Conservation (phyloP, 2,113 vertebrate genomes). For the Hemibagrus wyckioides region DNA sequence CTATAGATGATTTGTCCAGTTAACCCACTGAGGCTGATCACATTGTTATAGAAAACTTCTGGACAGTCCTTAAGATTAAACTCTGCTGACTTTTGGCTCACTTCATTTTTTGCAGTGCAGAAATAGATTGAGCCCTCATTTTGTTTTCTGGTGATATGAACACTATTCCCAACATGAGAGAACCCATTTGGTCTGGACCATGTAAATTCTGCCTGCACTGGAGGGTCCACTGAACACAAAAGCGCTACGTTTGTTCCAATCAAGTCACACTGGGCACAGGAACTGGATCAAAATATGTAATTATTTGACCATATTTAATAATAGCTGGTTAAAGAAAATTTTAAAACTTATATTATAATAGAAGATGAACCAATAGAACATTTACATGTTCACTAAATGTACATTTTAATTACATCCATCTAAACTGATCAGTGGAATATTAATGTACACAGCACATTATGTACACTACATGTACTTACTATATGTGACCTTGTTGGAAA, state of each 20-base stretch:
- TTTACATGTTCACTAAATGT: too few species aligned
- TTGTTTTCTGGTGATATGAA: neutral
- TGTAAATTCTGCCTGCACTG: neutral
- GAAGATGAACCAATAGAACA: neutral
- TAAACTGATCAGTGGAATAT: too few species aligned
- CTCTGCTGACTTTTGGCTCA: neutral
- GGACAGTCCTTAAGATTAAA: neutral
- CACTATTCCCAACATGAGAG: neutral
- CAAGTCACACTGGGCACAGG: neutral
- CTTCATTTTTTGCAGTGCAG: conserved; percentile 27
- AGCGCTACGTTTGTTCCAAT: too few species aligned
- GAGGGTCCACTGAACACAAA: neutral
- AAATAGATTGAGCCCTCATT: neutral
- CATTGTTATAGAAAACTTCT: too few species aligned
- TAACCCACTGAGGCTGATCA: too few species aligned
- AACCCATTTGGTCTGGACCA: neutral
- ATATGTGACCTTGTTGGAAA: too few species aligned
- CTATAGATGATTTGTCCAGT: too few species aligned
- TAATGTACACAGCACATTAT: too few species aligned
- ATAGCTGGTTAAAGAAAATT: too few species aligned
- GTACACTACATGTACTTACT: too few species aligned
- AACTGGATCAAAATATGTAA: neutral
- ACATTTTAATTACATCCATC: too few species aligned
- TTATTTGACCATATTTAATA: neutral
- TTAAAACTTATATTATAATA: too few species aligned